A percentile compares a stretch with the other conserved stretches of the same genome.
phyloP scores from a whole-genome alignment of 2,888 invertebrate genomes.

The Acanthosoma haemorrhoidale region DNA sequence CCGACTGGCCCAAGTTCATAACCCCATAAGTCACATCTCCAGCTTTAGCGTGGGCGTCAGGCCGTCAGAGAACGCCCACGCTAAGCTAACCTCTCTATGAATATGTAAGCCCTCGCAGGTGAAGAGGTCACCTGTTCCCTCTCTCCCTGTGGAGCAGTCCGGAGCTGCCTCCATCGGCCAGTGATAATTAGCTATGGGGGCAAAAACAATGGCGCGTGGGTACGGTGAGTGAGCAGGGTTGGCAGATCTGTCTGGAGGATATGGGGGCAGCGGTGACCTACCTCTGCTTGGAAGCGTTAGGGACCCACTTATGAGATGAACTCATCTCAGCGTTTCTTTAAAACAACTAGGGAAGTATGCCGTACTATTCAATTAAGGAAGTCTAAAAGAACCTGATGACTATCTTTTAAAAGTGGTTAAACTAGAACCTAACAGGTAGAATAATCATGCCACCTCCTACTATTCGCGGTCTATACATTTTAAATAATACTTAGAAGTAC shows the following conservation, averaged over 20 bases:
- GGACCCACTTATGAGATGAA: background rate
- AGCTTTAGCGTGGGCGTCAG: conserved; percentile 6
- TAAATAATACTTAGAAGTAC: no score
- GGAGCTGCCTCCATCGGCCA: background rate
- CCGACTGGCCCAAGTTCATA: conserved; percentile 5
- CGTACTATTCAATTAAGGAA: no score
- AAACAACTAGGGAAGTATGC: no score
- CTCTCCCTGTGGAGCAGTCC: no score
- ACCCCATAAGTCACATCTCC: background rate
- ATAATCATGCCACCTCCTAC: no score
- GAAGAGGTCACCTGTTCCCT: conserved; percentile 5
- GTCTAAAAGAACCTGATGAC: no score
- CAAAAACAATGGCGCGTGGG: conserved; percentile 5
- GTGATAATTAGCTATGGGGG: background rate
- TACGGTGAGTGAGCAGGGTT: background rate
- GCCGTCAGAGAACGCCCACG: background rate
- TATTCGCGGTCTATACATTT: no score
- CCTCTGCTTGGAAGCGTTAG: background rate
- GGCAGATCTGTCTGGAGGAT: background rate
- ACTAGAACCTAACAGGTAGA: no score
- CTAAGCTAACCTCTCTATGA: conserved; percentile 6
- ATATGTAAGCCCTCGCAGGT: conserved; percentile 2
- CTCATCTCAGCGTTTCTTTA: background rate
- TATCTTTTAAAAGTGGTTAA: no score
- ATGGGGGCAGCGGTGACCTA: background rate